Evolutionary conservation across 37 sponge, comb jelly and placozoan genomes (phyloP), one percentile per base, ranked within the genome.

Genomic region (Oopsacas minuta): DNA sequence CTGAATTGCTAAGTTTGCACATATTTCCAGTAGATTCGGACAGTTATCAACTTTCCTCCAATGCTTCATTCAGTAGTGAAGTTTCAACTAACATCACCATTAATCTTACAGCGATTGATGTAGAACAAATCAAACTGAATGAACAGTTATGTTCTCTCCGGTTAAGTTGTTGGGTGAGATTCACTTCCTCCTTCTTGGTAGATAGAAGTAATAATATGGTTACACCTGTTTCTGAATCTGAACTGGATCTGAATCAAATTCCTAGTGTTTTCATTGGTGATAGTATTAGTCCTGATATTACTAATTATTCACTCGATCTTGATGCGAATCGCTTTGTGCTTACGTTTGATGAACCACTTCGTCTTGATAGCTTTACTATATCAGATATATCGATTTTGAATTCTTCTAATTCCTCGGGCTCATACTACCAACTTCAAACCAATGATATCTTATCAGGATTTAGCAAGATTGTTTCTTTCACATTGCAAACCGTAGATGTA

Each of bases 291-390:
- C 36, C 82, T 39, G 95, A 94, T 36, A 81, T 3, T 20, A n/a
- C 23, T 28, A 85, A 88, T 23, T 36, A 81, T 37, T 35, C 88
- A 37, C 81, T 89, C 87, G 87, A 90, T 53, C 83, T 94, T 0
- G 53, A 91, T 82, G 25, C 84, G 23, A 90, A 90, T 7, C 30
- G 52, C 8, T 12, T 95, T 12, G 82, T 46, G 12, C 87, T 95
- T 10, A 38, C 84, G 8, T 95, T 95, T 81, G 53, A 91, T 86
- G 93, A 95, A 52, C 87, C 90, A 23, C 49, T 95, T 17, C 81
- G 87, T 37, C 83, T 88, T 37, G 25, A 83, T 0, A 91, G 85
- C 28, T 38, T 95, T 35, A 92, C 87, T 37, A 52, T 89, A 36
- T 69, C 90, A 23, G 89, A 84, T 35, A 51, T 94, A 36, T 81